Percentiles rank a stretch among this genome's conserved stretches.
Evolutionary conservation across 2,888 invertebrate genomes (phyloP).

Genomic region (Tholera decimalis): DNA sequence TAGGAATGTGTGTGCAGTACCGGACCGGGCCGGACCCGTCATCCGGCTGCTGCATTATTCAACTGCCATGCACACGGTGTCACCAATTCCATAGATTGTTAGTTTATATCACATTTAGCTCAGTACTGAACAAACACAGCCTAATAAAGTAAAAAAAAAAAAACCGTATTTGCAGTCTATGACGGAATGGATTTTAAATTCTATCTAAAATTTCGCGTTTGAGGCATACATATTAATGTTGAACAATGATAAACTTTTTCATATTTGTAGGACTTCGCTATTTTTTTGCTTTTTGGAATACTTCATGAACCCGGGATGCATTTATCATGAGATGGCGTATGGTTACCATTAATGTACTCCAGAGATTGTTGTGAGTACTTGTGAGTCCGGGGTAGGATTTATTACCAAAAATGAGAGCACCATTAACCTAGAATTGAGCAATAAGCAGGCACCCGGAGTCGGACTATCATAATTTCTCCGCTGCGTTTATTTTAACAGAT

Average conservation of each 20-base stretch:
- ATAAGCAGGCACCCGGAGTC: conserved; percentile 48
- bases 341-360: background rate
- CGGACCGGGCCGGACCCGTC: conserved; percentile 20
- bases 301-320: conserved; percentile 11
- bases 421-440: conserved; percentile 56
- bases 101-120: conserved; percentile 61
- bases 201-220: conserved; percentile 27
- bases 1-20: conserved; percentile 54
- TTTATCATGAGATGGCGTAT: conserved; percentile 17
- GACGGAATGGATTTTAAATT: conserved; percentile 44
- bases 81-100: conserved; percentile 44
- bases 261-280: conserved; percentile 4
- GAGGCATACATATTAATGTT: conserved; percentile 33
- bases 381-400: conserved; percentile 28
- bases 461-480: conserved; percentile 70
- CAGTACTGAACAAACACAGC: conserved; percentile 54
- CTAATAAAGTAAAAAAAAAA: conserved; percentile 62
- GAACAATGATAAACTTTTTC: background rate
- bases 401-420: conserved; percentile 44
- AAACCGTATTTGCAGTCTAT: conserved; percentile 57
- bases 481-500: conserved; percentile 81
- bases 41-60: conserved; percentile 60
- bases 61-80: conserved; percentile 47
- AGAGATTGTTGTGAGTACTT: too few species aligned
- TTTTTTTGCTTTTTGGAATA: background rate